Base-by-base conservation (phyloP, 2,888 invertebrate genomes). In the Leptinotarsa tumamoca region DNA sequence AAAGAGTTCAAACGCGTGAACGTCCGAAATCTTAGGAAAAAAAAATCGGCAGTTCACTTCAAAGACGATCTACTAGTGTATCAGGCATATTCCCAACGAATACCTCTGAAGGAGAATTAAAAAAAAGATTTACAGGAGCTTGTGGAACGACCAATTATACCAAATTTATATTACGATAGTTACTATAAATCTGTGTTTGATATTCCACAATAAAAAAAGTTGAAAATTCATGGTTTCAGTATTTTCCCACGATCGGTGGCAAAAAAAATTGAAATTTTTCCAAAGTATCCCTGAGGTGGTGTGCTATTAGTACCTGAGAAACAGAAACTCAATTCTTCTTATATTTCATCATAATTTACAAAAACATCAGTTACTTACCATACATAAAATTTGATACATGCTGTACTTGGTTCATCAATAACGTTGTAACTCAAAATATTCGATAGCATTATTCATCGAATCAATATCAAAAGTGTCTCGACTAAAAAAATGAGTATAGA, bases 11-110 rank as follows among this genome's bases (percentile, higher is more conserved):
- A 63, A 27, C 27, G 63, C 63, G 63, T 33, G 33, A 63, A 63
- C 27, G 63, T 63, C 63, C 33, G 33, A 27, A 63, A 63, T 33
- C 7, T 58, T 58, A 58, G 33, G 0, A 27, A 63, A 63, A 63
- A 63, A 63, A 63, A 27, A 27, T 5, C 63, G 15, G 33, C 63
- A 63, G 27, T 63, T 27, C 63, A 63, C 63, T 63, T 63, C 63
- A 63, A 63, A 33, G 63, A 33, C 15, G 63, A 63, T 15, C 27
- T 27, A 63, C 63, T 15, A 33, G 63, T 63, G 15, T 63, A 63
- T 63, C 63, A 14, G 63, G 63, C 63, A 63, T 63, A 63, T 63
- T 15, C 63, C 27, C 63, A 27, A 63, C 15, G 63, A 63, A 63
- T 17, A 17, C 63, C 33, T 63, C 15, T 33, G 17, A 33, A 63